These are phyloP conservation scores for Buathra laborator DNA, from an alignment of 2,888 invertebrate genomes.

Conservation along the genomic window DNA sequence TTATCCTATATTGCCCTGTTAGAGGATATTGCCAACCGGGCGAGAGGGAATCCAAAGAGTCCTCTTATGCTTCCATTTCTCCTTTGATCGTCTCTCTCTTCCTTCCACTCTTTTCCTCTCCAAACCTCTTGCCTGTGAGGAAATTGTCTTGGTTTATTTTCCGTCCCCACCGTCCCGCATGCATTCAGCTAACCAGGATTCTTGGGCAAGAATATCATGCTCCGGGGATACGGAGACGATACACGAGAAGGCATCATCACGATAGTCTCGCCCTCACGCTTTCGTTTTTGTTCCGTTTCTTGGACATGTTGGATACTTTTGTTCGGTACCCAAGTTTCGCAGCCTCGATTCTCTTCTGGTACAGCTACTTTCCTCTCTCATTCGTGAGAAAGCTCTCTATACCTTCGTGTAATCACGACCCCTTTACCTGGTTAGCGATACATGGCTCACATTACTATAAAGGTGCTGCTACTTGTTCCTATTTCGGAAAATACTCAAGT, in stretches of 20 bases:
- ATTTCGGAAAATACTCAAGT: constrained; percentile 24
- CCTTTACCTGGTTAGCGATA: constrained; percentile 26
- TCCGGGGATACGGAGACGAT: not conserved
- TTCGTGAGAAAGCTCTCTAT: not conserved
- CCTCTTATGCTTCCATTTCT: constrained; percentile 40
- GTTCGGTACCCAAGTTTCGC: constrained; percentile 4
- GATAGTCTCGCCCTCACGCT: constrained; percentile 22
- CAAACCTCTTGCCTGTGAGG: not conserved
- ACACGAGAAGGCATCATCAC: constrained; percentile 9
- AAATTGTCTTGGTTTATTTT: constrained; percentile 40
- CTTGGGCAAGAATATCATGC: constrained; percentile 17
- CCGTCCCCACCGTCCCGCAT: constrained; percentile 22
- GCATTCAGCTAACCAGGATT: constrained; percentile 35
- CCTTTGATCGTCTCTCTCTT: constrained; percentile 24
- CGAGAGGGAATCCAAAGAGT: constrained; percentile 11
- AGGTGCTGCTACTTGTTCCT: constrained; percentile 6
- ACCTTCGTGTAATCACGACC: constrained; percentile 29
- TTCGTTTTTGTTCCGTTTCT: constrained; percentile 9
- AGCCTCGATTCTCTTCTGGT: constrained; percentile 9
- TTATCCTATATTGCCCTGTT: constrained; percentile 83
- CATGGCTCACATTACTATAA: constrained; percentile 4
- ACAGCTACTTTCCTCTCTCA: not conserved
- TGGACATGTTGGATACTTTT: not conserved
- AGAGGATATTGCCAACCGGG: constrained; percentile 77
- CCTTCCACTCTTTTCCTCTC: not conserved